Conservation (phyloP, 2,888 invertebrate species). For the Heteropelma amictum region DNA sequence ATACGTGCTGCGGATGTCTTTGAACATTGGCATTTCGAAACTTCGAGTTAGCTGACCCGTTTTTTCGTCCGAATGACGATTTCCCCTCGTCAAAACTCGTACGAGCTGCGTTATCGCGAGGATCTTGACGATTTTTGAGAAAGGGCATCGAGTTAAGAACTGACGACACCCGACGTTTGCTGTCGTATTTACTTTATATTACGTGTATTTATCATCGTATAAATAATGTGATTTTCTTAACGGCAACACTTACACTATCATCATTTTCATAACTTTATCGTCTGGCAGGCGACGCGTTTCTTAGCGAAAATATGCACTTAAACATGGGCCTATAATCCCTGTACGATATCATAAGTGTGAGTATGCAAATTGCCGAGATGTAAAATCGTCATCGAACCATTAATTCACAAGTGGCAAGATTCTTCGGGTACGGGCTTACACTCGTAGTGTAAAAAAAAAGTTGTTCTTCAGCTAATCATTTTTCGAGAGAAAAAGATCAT, state of each 20-base stretch:
- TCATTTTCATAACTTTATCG: constrained; percentile 26
- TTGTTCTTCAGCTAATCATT: too few species aligned
- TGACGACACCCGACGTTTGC: constrained; percentile 15
- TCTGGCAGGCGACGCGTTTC: constrained; percentile 24
- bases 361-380: constrained; percentile 13
- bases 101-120: too few species aligned
- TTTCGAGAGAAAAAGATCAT: too few species aligned
- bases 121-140: neutral
- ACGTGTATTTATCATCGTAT: constrained; percentile 42
- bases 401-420: constrained; percentile 46
- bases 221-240: constrained; percentile 46
- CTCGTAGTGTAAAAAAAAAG: too few species aligned
- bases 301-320: neutral
- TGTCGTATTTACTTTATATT: constrained; percentile 50
- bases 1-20: constrained; percentile 27
- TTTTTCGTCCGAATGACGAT: neutral
- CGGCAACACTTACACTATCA: constrained; percentile 17
- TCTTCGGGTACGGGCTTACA: constrained; percentile 18
- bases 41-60: neutral
- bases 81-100: too few species aligned
- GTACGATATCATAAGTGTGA: neutral
- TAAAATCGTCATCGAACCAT: constrained; percentile 27
- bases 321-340: constrained; percentile 1
- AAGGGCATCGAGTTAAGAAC: neutral
- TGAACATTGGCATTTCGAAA: neutral